Percentiles rank a stretch among this genome's conserved stretches.
These are phyloP conservation scores for Petaurus breviceps DNA, from an alignment of 2,113 vertebrate genomes.

Conservation along the genomic window DNA sequence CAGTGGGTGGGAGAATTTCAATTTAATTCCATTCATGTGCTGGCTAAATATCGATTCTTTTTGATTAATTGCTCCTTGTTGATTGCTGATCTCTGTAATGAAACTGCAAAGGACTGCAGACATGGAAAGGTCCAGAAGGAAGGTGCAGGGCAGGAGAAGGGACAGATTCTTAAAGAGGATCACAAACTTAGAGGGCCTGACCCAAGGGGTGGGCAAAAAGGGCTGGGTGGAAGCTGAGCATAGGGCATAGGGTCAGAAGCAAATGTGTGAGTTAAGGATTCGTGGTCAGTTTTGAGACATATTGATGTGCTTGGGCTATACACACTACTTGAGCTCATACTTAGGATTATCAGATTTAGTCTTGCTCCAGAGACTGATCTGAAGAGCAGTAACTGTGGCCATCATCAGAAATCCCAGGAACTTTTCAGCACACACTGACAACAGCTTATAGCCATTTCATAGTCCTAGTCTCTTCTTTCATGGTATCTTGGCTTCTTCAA, in stretches of 20 bases:
- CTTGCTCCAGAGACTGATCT: background rate
- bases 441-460: background rate
- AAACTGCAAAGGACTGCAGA: slow-evolving; percentile 16
- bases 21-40: background rate
- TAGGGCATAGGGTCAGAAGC: background rate
- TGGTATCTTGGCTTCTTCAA: slow-evolving; percentile 39
- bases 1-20: slow-evolving; percentile 5
- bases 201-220: background rate
- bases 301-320: background rate
- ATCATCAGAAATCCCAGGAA: background rate
- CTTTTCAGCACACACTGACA: background rate
- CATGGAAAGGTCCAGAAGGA: background rate
- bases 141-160: too few species aligned
- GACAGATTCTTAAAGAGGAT: slow-evolving; percentile 13
- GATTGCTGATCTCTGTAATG: slow-evolving; percentile 35
- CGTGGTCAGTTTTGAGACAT: background rate
- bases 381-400: background rate
- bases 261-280: background rate
- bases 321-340: background rate
- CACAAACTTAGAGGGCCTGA: slow-evolving; percentile 4
- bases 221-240: background rate
- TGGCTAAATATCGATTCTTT: slow-evolving; percentile 1
- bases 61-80: background rate
- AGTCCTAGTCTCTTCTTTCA: slow-evolving; percentile 33
- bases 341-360: slow-evolving; percentile 14